phyloP scores from a whole-genome alignment of 2,888 invertebrate genomes.

The Idaea biselata region DNA sequence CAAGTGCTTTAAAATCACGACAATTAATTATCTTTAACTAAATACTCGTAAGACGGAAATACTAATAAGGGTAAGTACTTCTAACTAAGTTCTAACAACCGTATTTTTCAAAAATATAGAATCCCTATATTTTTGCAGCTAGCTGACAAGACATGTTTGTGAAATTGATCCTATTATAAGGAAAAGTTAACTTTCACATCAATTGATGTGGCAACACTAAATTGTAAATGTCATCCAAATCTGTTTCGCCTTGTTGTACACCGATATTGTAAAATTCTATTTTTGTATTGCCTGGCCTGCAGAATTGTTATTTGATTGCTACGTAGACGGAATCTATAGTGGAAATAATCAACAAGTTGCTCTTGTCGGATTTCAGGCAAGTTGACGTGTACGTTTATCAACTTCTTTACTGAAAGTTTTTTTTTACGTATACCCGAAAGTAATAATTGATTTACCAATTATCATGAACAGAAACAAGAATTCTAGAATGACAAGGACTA shows the following conservation, averaged over 20 bases:
- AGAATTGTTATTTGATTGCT: background rate
- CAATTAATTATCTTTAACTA: no score
- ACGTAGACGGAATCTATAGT: background rate
- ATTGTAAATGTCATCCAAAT: background rate
- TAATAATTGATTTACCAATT: conserved; percentile 20
- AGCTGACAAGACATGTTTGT: no score
- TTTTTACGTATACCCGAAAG: background rate
- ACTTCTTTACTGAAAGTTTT: background rate
- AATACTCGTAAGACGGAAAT: no score
- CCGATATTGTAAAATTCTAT: background rate
- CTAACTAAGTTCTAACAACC: no score
- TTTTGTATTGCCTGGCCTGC: background rate
- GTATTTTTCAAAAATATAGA: no score
- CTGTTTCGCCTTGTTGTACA: background rate
- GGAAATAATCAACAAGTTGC: background rate
- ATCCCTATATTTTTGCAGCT: no score
- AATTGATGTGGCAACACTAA: no score
- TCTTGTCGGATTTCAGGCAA: background rate
- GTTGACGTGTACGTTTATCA: background rate
- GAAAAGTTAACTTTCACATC: no score
- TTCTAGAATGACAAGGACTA: conserved; percentile 57
- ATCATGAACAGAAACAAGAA: conserved; percentile 74
- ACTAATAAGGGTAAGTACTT: no score
- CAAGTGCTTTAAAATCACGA: no score
- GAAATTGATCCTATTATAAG: no score